A percentile compares a stretch with the other conserved stretches of the same genome.
Evolutionary conservation across 2,797 vertebrate genomes (phyloP).

Genomic region (Emydoidea blandingii): DNA sequence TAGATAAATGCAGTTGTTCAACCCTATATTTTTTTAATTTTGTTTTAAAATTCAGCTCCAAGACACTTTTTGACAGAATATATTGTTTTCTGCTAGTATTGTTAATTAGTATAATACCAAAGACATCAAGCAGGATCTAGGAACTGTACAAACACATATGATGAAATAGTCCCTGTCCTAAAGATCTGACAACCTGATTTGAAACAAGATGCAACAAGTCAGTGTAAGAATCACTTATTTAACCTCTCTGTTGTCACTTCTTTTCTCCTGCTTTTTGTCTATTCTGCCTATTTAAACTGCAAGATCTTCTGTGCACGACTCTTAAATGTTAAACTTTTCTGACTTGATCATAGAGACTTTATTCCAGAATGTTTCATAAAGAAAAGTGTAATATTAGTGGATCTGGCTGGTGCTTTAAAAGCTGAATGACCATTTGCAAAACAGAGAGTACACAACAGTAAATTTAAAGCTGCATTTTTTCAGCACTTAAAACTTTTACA

Average conservation of each 20-base stretch:
- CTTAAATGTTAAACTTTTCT: constrained; percentile 3
- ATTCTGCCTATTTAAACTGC: neutral
- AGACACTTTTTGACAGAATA: neutral
- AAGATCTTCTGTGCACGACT: constrained; percentile 1
- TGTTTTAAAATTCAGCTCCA: neutral
- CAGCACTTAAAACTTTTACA: neutral
- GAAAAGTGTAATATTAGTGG: neutral
- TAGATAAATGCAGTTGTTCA: neutral
- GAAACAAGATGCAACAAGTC: neutral
- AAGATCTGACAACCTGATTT: neutral
- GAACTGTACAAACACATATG: neutral
- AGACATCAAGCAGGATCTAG: neutral
- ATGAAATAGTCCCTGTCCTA: neutral
- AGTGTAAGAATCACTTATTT: neutral
- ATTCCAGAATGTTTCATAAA: neutral
- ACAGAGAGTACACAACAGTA: neutral
- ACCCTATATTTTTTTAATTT: neutral
- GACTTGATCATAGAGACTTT: neutral
- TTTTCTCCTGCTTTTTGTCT: neutral
- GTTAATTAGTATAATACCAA: neutral
- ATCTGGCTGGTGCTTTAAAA: neutral
- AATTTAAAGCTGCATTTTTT: constrained; percentile 8
- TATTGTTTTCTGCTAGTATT: neutral
- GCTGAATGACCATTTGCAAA: neutral
- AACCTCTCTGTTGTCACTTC: neutral